Evolutionary conservation across 2,888 invertebrate genomes (phyloP).

Genomic region (Balanococcus diminutus): DNA sequence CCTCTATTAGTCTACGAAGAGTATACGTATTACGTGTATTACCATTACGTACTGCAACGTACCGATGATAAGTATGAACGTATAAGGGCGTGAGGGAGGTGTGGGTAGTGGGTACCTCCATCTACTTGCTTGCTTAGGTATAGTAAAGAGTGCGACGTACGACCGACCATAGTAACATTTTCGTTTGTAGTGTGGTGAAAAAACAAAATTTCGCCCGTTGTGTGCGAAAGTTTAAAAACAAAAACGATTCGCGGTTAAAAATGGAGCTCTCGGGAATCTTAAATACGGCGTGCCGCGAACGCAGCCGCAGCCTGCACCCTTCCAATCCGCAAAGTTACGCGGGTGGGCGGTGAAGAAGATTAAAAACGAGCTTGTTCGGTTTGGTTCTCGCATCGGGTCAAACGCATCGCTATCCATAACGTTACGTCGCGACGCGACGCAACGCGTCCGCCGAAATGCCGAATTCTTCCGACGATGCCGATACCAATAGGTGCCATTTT

Average conservation of each 20-base stretch:
- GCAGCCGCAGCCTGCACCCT: background rate
- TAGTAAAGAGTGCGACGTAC: background rate
- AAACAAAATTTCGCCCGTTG: background rate
- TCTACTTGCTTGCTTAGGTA: background rate
- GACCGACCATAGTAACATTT: no score
- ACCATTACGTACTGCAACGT: background rate
- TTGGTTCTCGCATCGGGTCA: background rate
- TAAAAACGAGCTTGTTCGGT: background rate
- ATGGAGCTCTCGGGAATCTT: conserved; percentile 25
- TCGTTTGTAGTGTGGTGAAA: background rate
- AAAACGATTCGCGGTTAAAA: conserved; percentile 39
- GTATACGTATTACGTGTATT: background rate
- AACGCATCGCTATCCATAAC: no score
- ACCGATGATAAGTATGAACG: no score
- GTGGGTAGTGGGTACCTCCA: no score
- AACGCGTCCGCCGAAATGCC: no score
- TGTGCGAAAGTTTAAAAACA: conserved; percentile 25
- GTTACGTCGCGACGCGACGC: background rate
- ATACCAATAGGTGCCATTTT: no score
- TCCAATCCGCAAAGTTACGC: conserved; percentile 8
- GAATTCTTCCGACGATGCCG: no score
- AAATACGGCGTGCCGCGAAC: no score
- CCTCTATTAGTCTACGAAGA: no score
- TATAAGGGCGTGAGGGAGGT: no score
- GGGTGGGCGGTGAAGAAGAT: background rate